Evolutionary conservation across 2,888 invertebrate genomes (phyloP), one percentile per base, ranked within the genome.

Genomic region (Tachina grossa): DNA sequence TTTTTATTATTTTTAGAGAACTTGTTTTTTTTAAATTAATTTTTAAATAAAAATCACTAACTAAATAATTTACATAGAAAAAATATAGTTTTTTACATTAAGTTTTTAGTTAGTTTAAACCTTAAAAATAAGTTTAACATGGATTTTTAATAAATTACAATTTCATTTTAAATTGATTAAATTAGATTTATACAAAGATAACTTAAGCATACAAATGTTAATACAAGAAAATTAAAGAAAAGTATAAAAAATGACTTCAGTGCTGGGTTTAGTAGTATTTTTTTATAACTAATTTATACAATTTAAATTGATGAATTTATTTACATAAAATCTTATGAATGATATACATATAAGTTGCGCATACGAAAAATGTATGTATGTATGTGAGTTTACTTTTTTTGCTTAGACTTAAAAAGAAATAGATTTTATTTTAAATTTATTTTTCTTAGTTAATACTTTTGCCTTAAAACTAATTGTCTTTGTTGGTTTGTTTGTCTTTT

Each of bases 401-500:
- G 31, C 6, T 31, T 31, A 3, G 31, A 41, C 31, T 31, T 31
- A 57, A 11, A 16, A 6, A 2, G 43, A 2, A 11, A 16, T 14
- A 5, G 5, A 13, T 31, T 19, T 53, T 61, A 10, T 63, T 41
- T 22, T 39, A 47, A 53, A 22, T 41, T 14, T 53, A 3, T 6
- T 31, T 43, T 51, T 72, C 49, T 49, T 49, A 13, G 1, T 31
- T 9, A 63, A 8, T 63, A 45, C n/a, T 14, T 49, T 81, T 59
- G 2, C 3, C 51, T 51, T 75, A 78, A 61, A 81, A 61, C 77
- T 79, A 83, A 75, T 47, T 85, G 85, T 85, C 85, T 85, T 85
- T 85, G 83, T 83, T 76, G 85, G 83, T 85, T 85, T 76, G 85
- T 76, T 85, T 85, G 81, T 82, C 49, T 49, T 66, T 51, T 51